phyloP scores from a whole-genome alignment of 1,140 invertebrate genomes.

The Eumeta japonica region DNA sequence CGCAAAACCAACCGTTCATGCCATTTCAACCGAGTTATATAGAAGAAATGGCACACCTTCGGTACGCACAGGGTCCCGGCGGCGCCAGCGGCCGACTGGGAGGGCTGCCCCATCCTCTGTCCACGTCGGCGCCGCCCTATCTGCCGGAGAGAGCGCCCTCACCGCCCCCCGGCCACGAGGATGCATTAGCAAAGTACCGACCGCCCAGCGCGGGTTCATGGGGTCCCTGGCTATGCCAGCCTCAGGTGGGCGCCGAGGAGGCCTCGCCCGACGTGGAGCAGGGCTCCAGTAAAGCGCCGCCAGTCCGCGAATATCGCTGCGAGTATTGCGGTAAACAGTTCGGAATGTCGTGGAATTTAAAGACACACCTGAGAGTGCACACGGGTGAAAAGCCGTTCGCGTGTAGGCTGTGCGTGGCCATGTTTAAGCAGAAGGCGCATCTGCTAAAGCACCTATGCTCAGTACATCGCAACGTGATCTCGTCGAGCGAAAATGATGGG shows the following conservation, averaged over 20 bases:
- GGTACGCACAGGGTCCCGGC: constrained; percentile 49
- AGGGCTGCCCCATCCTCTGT: constrained; percentile 65
- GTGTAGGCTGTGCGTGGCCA: constrained; percentile 80
- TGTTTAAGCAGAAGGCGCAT: constrained; percentile 88
- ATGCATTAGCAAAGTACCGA: constrained; percentile 64
- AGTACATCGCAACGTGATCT: constrained; percentile 81
- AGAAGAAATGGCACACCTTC: constrained; percentile 61
- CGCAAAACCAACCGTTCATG: constrained; percentile 81
- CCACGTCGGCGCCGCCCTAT: constrained; percentile 69
- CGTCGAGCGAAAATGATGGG: constrained; percentile 68
- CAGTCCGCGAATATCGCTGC: constrained; percentile 78
- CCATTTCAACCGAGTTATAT: constrained; percentile 72
- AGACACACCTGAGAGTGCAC: constrained; percentile 80
- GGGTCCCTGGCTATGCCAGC: constrained; percentile 70
- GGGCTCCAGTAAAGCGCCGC: constrained; percentile 57
- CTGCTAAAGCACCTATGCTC: constrained; percentile 82
- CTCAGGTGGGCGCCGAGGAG: constrained; percentile 61
- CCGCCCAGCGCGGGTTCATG: constrained; percentile 71
- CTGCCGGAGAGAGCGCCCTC: constrained; percentile 61
- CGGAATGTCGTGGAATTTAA: constrained; percentile 86
- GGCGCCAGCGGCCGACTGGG: constrained; percentile 38
- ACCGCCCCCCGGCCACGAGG: constrained; percentile 57
- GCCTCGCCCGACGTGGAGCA: constrained; percentile 58
- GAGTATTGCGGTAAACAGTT: constrained; percentile 87
- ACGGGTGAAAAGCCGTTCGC: constrained; percentile 86